phyloP scores from a whole-genome alignment of 2,797 vertebrate genomes.

The Simalia tracyae region DNA sequence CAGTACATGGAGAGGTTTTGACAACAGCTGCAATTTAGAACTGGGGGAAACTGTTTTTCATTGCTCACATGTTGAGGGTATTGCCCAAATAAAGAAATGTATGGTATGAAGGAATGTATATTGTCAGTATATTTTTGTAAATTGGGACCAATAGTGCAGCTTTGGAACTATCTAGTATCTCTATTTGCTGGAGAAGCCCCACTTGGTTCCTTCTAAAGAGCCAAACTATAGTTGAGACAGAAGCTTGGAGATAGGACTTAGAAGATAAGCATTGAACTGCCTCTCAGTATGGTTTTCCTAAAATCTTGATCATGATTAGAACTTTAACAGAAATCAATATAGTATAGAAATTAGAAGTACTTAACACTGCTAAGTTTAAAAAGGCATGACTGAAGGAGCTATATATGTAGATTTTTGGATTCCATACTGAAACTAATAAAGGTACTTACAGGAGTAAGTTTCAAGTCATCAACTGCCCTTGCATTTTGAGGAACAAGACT shows the following conservation, averaged over 20 bases:
- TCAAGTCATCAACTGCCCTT: constrained; percentile 33
- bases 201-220: neutral
- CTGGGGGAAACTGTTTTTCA: neutral
- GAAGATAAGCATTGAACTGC: neutral
- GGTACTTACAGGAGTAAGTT: neutral
- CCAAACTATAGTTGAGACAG: neutral
- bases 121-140: neutral
- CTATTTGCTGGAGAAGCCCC: too few species aligned
- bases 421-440: neutral
- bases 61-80: neutral
- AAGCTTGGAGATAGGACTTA: neutral
- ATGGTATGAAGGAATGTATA: neutral
- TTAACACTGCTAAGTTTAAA: neutral
- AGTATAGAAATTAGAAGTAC: neutral
- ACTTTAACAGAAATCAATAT: neutral
- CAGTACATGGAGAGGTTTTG: neutral
- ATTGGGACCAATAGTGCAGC: neutral
- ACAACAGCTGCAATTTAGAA: neutral
- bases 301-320: neutral
- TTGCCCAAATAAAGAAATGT: neutral
- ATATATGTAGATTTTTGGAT: neutral
- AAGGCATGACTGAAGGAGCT: neutral
- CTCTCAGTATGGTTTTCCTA: neutral
- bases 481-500: constrained; percentile 36
- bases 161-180: neutral